Conservation (phyloP, 2,113 vertebrate genomes). For the Nettapus auritus region DNA sequence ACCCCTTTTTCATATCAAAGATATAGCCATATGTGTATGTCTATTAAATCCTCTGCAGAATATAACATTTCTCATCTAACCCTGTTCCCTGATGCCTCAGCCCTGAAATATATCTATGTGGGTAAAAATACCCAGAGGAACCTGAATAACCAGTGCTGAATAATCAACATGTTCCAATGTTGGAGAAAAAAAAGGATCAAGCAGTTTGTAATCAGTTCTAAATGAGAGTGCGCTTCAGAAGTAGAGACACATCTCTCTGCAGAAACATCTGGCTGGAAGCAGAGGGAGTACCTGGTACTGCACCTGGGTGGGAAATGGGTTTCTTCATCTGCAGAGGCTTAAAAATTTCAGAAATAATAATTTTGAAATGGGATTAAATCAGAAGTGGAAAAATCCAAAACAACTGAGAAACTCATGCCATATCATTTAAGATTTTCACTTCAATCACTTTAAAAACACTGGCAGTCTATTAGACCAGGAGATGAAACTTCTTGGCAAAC, state of each 20-base stretch:
- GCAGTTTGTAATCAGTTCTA: background rate
- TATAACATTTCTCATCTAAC: background rate
- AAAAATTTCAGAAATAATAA: background rate
- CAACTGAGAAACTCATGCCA: background rate
- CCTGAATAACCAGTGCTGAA: background rate
- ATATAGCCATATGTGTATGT: background rate
- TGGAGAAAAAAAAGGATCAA: background rate
- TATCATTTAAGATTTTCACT: background rate
- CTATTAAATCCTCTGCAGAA: background rate
- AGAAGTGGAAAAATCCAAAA: background rate
- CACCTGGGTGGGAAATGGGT: background rate
- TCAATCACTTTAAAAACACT: conserved; percentile 45
- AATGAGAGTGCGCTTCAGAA: background rate
- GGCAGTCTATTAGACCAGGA: conserved; percentile 60
- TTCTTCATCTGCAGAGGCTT: background rate
- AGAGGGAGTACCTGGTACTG: background rate
- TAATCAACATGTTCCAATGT: background rate
- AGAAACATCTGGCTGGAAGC: background rate
- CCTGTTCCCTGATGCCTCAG: background rate
- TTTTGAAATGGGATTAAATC: background rate
- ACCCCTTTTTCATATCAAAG: background rate
- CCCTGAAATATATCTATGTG: background rate
- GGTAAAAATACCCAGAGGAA: background rate
- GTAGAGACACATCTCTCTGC: background rate
- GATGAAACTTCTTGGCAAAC: conserved; percentile 67